Conservation (phyloP, 2,888 invertebrate genomes). For the Holacanthella duospinosa region DNA sequence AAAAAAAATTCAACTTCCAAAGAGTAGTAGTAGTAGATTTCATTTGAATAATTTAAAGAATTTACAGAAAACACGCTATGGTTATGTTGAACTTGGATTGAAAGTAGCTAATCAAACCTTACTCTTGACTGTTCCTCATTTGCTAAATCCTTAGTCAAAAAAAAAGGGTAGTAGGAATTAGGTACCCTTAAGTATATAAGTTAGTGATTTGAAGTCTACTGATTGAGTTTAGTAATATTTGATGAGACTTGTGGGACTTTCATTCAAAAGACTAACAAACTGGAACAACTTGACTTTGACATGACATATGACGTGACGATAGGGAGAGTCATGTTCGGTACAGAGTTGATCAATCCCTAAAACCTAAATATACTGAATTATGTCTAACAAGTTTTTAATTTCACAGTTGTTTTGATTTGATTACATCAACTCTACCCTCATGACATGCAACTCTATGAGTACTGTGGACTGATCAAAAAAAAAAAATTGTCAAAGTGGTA, state of each 20-base stretch:
- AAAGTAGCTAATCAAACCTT: no score
- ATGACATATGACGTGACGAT: slow-evolving; percentile 3
- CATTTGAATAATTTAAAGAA: no score
- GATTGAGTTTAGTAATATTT: slow-evolving; percentile 17
- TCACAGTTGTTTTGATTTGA: background rate
- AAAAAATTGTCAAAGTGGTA: no score
- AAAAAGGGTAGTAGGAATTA: no score
- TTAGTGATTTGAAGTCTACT: no score
- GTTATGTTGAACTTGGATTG: no score
- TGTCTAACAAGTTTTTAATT: background rate
- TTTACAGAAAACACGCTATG: no score
- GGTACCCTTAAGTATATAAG: no score
- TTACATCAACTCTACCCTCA: background rate
- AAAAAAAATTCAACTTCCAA: no score
- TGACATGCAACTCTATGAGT: background rate
- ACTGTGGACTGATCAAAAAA: background rate
- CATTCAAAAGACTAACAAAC: slow-evolving; percentile 9
- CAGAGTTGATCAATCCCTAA: background rate
- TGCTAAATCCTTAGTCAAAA: no score
- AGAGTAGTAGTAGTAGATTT: no score
- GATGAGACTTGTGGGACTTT: slow-evolving; percentile 21
- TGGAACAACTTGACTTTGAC: slow-evolving; percentile 6
- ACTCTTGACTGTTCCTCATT: no score
- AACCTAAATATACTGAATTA: background rate
- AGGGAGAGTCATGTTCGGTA: background rate